Conservation (phyloP, 2,113 vertebrate species). For the Bubo bubo region DNA sequence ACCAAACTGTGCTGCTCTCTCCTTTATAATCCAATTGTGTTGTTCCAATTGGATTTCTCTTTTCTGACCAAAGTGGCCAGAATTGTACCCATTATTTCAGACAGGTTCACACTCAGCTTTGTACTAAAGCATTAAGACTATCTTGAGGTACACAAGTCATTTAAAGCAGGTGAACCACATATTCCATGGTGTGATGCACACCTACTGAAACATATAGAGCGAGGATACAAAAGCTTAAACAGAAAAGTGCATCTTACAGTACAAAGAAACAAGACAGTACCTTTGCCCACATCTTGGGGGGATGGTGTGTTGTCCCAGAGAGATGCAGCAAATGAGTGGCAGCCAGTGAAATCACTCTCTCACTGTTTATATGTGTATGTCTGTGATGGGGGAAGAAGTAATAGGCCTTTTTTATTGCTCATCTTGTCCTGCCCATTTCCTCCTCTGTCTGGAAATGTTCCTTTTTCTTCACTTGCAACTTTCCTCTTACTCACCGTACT, state of each 20-base stretch:
- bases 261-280: slow-evolving; percentile 23
- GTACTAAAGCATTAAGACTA: not conserved
- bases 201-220: not conserved
- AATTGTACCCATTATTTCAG: not conserved
- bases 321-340: not conserved
- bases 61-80: not conserved
- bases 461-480: slow-evolving; percentile 62
- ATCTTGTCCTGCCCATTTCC: slow-evolving; percentile 32
- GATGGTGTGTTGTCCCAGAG: not conserved
- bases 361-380: not conserved
- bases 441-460: slow-evolving; percentile 19
- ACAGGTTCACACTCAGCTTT: not conserved
- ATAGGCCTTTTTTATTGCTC: not conserved
- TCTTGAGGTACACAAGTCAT: not conserved
- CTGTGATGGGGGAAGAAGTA: not conserved
- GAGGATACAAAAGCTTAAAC: not conserved
- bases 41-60: not conserved
- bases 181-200: not conserved
- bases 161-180: not conserved
- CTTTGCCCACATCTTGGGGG: slow-evolving; percentile 63
- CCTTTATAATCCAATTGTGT: accelerated
- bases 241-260: not conserved
- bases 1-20: not conserved
- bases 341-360: not conserved
- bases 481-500: not conserved